phyloP scores from a whole-genome alignment of 37 sponge, comb jelly and placozoan species.

The Cliona cf. orientalis region DNA sequence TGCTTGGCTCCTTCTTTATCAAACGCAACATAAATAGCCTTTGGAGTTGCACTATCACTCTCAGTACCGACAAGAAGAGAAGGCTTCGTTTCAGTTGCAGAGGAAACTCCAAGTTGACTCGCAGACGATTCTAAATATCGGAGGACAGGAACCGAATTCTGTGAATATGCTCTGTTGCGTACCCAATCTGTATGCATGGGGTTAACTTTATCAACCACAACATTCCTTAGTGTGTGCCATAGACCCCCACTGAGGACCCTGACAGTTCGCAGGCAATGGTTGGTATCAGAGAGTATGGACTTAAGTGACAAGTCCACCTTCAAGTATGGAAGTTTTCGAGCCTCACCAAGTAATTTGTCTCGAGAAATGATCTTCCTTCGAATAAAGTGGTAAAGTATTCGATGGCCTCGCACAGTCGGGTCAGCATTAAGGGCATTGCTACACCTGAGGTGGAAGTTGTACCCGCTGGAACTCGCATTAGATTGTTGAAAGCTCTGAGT shows the following conservation, averaged over 20 bases:
- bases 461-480: constrained; percentile 24
- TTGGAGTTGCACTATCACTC: not conserved
- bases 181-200: constrained; percentile 12
- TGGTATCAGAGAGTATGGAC: not conserved
- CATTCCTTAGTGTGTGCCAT: constrained; percentile 3
- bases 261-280: not conserved
- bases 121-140: constrained; percentile 11
- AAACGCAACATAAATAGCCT: constrained; percentile 3
- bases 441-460: not conserved
- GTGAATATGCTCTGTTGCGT: not conserved
- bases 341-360: not conserved
- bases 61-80: constrained; percentile 5
- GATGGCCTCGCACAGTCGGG: not conserved
- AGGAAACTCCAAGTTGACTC: not conserved
- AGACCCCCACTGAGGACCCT: not conserved
- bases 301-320: constrained; percentile 10
- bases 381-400: not conserved
- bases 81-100: not conserved
- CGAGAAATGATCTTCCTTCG: not conserved
- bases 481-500: constrained; percentile 14
- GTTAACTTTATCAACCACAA: not conserved
- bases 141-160: constrained; percentile 9
- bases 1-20: constrained; percentile 1
- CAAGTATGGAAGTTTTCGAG: not conserved
- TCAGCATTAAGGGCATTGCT: constrained; percentile 3